Evolutionary conservation across 2,888 invertebrate species (phyloP).

Genomic region (Sarcophaga rosellei): DNA sequence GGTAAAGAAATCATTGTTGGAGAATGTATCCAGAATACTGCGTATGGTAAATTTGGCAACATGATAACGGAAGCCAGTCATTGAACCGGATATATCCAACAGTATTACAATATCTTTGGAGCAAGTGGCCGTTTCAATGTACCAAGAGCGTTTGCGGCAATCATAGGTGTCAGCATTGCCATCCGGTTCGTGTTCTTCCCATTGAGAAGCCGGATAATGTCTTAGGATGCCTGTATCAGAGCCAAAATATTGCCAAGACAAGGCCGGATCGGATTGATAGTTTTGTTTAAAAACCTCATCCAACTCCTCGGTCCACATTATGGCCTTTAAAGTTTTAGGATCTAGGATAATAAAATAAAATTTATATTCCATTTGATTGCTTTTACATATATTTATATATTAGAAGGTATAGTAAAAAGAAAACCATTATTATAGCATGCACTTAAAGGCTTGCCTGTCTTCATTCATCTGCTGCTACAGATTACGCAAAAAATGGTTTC

Average conservation of each 20-base stretch:
- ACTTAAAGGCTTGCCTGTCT: too few relatives aligned
- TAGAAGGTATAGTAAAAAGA: too few relatives aligned
- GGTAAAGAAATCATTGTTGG: constrained; percentile 98
- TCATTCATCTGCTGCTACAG: too few relatives aligned
- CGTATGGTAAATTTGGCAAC: constrained; percentile 93
- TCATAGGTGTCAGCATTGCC: constrained; percentile 91
- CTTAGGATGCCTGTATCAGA: constrained; percentile 95
- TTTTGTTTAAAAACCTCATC: constrained; percentile 93
- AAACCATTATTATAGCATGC: too few relatives aligned
- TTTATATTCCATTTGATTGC: too few relatives aligned
- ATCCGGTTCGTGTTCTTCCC: constrained; percentile 82
- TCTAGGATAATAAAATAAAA: constrained; percentile 75
- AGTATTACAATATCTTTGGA: constrained; percentile 98
- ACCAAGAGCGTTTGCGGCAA: constrained; percentile 96
- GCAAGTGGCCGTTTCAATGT: constrained; percentile 98
- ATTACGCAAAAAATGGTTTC: not conserved
- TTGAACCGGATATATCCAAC: constrained; percentile 97
- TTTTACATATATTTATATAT: too few relatives aligned
- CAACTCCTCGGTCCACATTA: constrained; percentile 94
- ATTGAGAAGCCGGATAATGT: constrained; percentile 92
- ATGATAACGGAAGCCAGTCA: constrained; percentile 91
- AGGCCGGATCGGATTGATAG: constrained; percentile 92
- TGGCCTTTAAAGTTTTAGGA: constrained; percentile 86
- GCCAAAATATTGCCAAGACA: constrained; percentile 99
- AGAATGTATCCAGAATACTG: constrained; percentile 95